Conservation (phyloP, 2,113 vertebrate genomes). For the Hippocampus barbouri region DNA sequence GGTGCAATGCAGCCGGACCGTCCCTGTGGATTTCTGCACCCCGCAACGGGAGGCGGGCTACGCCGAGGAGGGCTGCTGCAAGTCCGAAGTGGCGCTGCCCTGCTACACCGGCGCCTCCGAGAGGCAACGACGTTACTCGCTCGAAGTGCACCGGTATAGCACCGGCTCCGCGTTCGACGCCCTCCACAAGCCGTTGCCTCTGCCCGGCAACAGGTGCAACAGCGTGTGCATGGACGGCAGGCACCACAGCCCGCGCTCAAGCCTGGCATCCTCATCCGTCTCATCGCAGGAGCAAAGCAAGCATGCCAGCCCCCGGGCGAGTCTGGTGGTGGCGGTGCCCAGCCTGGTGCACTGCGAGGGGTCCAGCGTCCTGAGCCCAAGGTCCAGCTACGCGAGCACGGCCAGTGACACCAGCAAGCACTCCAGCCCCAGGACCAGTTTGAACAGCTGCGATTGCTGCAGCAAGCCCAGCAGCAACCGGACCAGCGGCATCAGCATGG, state of each 20-base stretch:
- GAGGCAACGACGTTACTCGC: constrained; percentile 76
- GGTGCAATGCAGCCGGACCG: constrained; percentile 65
- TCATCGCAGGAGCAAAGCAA: constrained; percentile 77
- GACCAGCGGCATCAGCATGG: constrained; percentile 96
- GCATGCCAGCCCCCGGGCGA: constrained; percentile 78
- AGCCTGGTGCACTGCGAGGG: constrained; percentile 79
- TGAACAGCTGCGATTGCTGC: constrained; percentile 84
- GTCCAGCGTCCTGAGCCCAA: constrained; percentile 73
- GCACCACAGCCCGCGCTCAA: constrained; percentile 76
- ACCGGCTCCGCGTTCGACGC: constrained; percentile 72
- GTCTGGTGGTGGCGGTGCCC: constrained; percentile 72
- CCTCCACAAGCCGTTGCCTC: constrained; percentile 66
- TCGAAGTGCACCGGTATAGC: constrained; percentile 79
- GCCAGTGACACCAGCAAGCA: constrained; percentile 87
- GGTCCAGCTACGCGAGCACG: constrained; percentile 89
- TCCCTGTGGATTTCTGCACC: constrained; percentile 68
- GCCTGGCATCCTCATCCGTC: constrained; percentile 69
- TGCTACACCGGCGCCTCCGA: constrained; percentile 80
- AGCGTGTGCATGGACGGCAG: constrained; percentile 64
- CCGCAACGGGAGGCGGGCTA: constrained; percentile 64
- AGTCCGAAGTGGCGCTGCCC: constrained; percentile 82
- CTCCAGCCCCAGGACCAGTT: constrained; percentile 86
- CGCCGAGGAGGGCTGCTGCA: constrained; percentile 74
- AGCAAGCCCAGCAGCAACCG: constrained; percentile 90
- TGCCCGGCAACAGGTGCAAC: constrained; percentile 72